A percentile compares a stretch with the other conserved stretches of the same genome.
Evolutionary conservation across 2,797 vertebrate genomes (phyloP).

Genomic region (Coendou prehensilis): DNA sequence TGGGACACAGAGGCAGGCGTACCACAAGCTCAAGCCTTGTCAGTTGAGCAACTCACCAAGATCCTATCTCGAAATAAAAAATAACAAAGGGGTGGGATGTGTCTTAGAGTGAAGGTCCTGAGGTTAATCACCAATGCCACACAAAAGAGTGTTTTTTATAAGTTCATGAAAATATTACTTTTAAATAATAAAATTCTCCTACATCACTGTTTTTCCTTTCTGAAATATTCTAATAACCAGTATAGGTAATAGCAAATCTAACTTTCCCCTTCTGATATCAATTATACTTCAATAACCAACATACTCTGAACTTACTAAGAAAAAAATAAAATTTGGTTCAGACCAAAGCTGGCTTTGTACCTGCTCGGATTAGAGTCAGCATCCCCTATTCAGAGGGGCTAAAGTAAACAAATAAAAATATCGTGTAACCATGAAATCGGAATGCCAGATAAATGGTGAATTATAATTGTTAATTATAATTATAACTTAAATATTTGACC

Average conservation of each 20-base stretch:
- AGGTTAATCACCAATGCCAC: background rate
- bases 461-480: background rate
- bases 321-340: background rate
- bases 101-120: background rate
- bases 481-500: background rate
- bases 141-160: background rate
- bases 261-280: background rate
- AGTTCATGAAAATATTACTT: conserved; percentile 15
- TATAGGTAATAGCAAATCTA: background rate
- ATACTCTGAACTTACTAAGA: background rate
- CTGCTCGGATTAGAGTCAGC: background rate
- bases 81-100: background rate
- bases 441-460: background rate
- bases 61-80: background rate
- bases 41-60: background rate
- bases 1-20: background rate
- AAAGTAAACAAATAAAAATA: conserved; percentile 21
- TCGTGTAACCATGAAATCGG: background rate
- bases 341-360: background rate
- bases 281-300: conserved; percentile 19
- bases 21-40: background rate
- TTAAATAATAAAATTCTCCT: background rate
- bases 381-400: background rate
- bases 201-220: background rate
- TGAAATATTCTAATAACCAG: background rate